Evolutionary conservation across 2,888 invertebrate species (phyloP).

Genomic region (Himalopsyche kuldschensis): DNA sequence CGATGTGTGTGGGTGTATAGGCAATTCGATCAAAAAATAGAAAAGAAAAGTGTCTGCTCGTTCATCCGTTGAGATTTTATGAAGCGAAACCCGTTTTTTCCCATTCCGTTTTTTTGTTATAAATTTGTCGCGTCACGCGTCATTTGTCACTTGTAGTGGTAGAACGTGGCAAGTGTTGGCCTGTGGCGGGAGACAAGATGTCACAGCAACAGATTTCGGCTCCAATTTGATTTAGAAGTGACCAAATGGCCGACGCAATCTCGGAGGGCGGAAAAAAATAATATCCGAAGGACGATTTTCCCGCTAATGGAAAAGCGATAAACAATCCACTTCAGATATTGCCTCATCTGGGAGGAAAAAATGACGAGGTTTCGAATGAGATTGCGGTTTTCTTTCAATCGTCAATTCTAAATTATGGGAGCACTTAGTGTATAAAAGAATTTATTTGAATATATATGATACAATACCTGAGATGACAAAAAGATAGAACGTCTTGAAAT

Average conservation of each 20-base stretch:
- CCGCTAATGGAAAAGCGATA: not conserved
- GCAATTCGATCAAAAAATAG: not conserved
- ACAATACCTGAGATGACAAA: too few relatives aligned
- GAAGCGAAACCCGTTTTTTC: conserved; percentile 18
- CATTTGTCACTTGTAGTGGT: conserved; percentile 21
- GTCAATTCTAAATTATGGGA: too few relatives aligned
- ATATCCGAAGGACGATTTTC: not conserved
- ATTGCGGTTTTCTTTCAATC: too few relatives aligned
- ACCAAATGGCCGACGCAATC: not conserved
- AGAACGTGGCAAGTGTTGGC: too few relatives aligned
- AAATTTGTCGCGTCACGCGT: conserved; percentile 25
- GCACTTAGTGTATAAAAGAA: too few relatives aligned
- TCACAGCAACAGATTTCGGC: not conserved
- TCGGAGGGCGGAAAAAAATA: not conserved
- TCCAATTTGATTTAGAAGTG: not conserved
- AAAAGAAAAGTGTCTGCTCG: conserved; percentile 13
- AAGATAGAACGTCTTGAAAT: too few relatives aligned
- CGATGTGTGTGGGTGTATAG: not conserved
- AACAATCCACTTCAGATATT: not conserved
- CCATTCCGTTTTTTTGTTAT: not conserved
- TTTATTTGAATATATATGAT: too few relatives aligned
- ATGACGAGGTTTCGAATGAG: too few relatives aligned
- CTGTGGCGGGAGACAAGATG: too few relatives aligned
- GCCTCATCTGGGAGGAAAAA: not conserved
- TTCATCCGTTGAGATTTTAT: conserved; percentile 22